A percentile compares a stretch with the other conserved stretches of the same genome.
phyloP scores from a whole-genome alignment of 2,113 vertebrate species.

The Polyodon spathula region DNA sequence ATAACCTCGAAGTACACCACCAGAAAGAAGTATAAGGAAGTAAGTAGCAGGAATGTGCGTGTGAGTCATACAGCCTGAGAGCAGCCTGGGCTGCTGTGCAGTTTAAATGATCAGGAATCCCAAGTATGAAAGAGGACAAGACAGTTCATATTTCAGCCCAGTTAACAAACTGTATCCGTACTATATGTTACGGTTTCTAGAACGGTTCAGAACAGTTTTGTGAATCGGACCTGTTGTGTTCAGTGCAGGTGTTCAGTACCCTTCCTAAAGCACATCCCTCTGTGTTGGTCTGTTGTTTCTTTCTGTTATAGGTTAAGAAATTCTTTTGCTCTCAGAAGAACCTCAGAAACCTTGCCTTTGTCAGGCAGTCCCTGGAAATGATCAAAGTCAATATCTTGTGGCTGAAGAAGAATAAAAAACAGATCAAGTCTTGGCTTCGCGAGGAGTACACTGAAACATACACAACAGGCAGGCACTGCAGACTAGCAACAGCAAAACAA shows the following conservation, averaged over 20 bases:
- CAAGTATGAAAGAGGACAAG: too few relatives aligned
- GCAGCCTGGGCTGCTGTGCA: too few relatives aligned
- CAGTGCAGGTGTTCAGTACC: not conserved
- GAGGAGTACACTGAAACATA: conserved; percentile 11
- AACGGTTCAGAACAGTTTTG: too few relatives aligned
- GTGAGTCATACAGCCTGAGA: not conserved
- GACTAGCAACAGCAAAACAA: too few relatives aligned
- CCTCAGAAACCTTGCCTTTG: conserved; percentile 8
- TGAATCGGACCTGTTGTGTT: not conserved
- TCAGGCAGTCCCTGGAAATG: conserved; percentile 14
- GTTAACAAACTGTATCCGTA: too few relatives aligned
- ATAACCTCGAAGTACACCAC: conserved; percentile 16
- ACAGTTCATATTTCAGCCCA: too few relatives aligned
- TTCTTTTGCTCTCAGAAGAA: conserved; percentile 15
- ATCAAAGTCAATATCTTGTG: conserved; percentile 17
- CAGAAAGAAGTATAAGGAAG: conserved; percentile 16
- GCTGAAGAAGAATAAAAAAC: conserved; percentile 10
- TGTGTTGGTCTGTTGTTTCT: not conserved
- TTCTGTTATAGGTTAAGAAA: conserved; percentile 10
- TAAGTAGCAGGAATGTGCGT: conserved; percentile 6
- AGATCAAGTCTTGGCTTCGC: conserved; percentile 14
- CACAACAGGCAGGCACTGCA: conserved; percentile 3
- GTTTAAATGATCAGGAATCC: not conserved
- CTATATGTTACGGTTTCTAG: too few relatives aligned
- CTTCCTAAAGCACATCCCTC: not conserved